phyloP scores from a whole-genome alignment of 2,113 vertebrate genomes.

The Thryonomys swinderianus region DNA sequence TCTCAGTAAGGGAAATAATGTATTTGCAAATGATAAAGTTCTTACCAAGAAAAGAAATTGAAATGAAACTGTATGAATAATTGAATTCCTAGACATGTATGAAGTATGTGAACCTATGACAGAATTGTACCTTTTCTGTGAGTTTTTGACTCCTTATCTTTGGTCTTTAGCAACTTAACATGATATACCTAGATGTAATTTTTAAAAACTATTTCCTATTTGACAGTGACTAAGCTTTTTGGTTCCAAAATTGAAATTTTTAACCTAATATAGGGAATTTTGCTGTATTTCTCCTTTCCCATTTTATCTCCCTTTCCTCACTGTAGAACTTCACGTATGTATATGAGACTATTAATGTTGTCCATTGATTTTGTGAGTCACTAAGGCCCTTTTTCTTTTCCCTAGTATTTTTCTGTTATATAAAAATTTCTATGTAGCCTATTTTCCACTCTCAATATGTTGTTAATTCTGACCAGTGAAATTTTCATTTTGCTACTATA shows the following conservation, averaged over 20 bases:
- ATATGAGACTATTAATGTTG: not conserved
- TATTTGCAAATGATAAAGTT: not conserved
- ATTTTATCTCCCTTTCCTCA: not conserved
- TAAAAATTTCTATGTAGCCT: not conserved
- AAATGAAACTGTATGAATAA: not conserved
- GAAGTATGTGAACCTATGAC: not conserved
- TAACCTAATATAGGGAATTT: not conserved
- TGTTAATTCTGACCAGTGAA: not conserved
- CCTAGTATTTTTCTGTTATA: slow-evolving; percentile 19
- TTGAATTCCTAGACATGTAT: not conserved
- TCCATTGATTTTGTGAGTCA: not conserved
- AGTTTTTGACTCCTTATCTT: not conserved
- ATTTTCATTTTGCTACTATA: slow-evolving; percentile 35
- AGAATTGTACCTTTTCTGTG: not conserved
- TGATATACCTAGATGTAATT: not conserved
- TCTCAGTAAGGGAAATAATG: not conserved
- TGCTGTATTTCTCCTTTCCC: not conserved
- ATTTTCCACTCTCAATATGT: not conserved
- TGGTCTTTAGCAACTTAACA: not conserved
- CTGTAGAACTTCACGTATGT: not conserved
- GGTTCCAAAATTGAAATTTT: not conserved
- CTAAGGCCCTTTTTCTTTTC: not conserved
- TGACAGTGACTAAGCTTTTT: not conserved
- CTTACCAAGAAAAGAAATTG: not conserved
- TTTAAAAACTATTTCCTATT: not conserved